A percentile compares a stretch with the other conserved stretches of the same genome.
phyloP scores from a whole-genome alignment of 2,113 vertebrate genomes.

The Dipodomys ordii region DNA sequence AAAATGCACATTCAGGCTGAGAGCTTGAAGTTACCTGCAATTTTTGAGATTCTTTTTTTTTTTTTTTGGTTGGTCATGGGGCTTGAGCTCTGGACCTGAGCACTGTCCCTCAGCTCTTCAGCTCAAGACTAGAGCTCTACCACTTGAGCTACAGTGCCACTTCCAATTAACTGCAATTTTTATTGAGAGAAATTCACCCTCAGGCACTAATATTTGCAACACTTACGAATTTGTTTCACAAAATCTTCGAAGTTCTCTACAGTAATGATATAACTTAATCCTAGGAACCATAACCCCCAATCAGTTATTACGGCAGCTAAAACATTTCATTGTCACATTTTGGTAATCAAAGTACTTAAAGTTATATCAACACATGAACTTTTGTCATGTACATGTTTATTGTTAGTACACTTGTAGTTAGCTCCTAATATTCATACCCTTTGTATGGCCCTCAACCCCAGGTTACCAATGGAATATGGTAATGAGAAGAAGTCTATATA shows the following conservation, averaged over 20 bases:
- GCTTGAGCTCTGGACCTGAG: no score
- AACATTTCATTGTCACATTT: conserved; percentile 28
- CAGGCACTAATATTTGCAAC: background rate
- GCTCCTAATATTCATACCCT: background rate
- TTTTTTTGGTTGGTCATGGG: no score
- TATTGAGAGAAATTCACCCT: background rate
- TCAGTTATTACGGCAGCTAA: conserved; percentile 18
- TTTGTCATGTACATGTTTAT: background rate
- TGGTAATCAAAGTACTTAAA: conserved; percentile 18
- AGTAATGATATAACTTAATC: background rate
- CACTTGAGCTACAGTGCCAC: no score
- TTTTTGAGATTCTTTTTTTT: no score
- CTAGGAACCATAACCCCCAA: background rate
- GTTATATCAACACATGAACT: background rate
- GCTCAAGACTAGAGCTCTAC: no score
- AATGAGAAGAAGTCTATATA: background rate
- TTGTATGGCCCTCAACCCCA: fast-evolving
- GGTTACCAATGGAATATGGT: background rate
- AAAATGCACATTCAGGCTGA: conserved; percentile 17
- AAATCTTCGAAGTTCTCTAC: conserved; percentile 13
- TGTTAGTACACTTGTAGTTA: background rate
- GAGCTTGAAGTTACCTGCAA: background rate
- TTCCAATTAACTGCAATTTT: background rate
- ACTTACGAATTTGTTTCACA: conserved; percentile 19
- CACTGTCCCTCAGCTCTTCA: no score